Evolutionary conservation across 1,140 invertebrate species (phyloP), one percentile per base, ranked within the genome.

Genomic region (Penaeus japonicus): DNA sequence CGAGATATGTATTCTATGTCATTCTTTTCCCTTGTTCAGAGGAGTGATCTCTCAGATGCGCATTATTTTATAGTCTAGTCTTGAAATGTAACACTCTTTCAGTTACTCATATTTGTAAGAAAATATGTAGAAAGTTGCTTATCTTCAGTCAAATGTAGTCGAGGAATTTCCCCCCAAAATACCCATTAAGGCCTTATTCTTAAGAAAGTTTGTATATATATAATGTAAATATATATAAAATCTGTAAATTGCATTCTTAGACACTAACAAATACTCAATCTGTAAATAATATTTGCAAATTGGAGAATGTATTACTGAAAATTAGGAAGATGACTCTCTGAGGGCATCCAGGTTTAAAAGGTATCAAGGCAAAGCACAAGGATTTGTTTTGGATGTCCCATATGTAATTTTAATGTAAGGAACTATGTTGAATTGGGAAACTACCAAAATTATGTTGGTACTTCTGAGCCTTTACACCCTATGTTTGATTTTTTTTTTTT

Each of bases 101-200:
- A 53, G 22, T n/a, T 47, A 47, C 47, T 47, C 47, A 47, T 47
- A 47, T 47, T 47, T 47, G 47, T 47, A 47, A 47, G 47, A 47
- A 47, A 47, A 47, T 47, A 47, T 47, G 47, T 47, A 47, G 47
- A 47, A 47, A 47, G 47, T 47, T 47, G 47, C 77, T 17, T 79
- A 54, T 79, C 53, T 79, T 53, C 30, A 78, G 77, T 79, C 77
- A 79, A n/a, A 32, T 79, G 30, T 79, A 47, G 47, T 47, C 47
- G 47, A 47, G 39, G 47, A 79, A 53, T 53, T 47, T 39, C 24
- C 54, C 53, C 77, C 77, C 54, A 53, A 79, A 35, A n/a, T 79
- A 53, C 77, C 77, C 54, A 79, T 53, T 79, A 79, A 79, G 77
- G 77, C 77, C 47, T 79, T 79, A 79, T 79, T 47, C 54, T 79